Base-by-base conservation (phyloP, 2,888 invertebrate genomes). In the Platynereis dumerilii region DNA sequence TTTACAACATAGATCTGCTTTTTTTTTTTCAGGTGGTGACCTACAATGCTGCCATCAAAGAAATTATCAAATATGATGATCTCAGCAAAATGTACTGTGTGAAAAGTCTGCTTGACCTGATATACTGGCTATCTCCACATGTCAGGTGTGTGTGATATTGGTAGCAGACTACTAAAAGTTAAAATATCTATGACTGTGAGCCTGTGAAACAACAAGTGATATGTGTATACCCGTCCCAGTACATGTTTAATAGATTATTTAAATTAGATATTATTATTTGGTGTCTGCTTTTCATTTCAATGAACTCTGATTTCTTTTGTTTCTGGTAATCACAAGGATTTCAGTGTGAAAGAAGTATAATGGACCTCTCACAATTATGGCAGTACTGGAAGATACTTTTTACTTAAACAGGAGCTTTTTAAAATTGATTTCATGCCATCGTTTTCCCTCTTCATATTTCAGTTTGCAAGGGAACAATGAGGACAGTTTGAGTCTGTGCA, bases 21-120 rank as follows among this genome's bases (percentile, higher is more conserved):
- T 34, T 5, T 34, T 5, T 7, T 34, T 34, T 34, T 34, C 54
- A 69, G 69, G 65, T 64, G 59, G 58, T 66, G 3, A 44, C 61
- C 1, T 69, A 63, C 57, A 34, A 63, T 10, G 58, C 61, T 20
- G 66, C 56, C 1, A 58, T 64, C 24, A 56, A 62, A 55, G 66
- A 60, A 42, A 66, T 69, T 22, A 39, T 67, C 22, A 55, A 57
- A 44, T 58, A 58, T 84, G 92, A 93, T 74, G 91, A 93, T 58
- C 90, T 91, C 78, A 90, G 91, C 66, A 93, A 94, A 80, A 91
- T 92, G 0, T 92, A 94, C 81, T 96, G 96, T 81, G 89, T 96
- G 52, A 87, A 91, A 24, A 92, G 93, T 73, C 86, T 96, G 3
- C 83, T 96, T 60, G 94, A 94, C 75, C 92, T 96, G 78, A 85